Evolutionary conservation across 2,888 invertebrate species (phyloP).

Genomic region (Cacoxenus indagator): DNA sequence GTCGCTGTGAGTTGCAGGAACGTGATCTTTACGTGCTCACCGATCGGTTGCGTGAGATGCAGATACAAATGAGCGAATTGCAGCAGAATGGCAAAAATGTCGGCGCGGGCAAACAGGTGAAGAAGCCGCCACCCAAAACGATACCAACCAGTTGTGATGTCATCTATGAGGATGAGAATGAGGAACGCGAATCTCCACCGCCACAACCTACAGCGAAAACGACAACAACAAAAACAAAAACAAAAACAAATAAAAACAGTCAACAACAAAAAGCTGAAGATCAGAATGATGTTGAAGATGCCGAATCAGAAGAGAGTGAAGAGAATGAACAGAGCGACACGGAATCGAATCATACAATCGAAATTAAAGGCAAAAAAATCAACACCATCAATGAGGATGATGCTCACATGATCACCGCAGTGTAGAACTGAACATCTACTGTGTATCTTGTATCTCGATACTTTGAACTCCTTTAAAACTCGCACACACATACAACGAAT

Average conservation of each 20-base stretch:
- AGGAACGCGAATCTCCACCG: constrained; percentile 64
- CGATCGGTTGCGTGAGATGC: constrained; percentile 74
- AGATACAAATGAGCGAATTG: constrained; percentile 71
- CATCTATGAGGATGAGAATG: constrained; percentile 70
- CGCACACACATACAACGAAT: background rate
- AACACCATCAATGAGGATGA: constrained; percentile 58
- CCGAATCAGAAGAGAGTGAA: constrained; percentile 39
- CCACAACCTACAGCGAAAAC: constrained; percentile 7
- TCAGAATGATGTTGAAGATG: constrained; percentile 34
- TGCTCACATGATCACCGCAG: constrained; percentile 61
- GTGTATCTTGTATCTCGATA: background rate
- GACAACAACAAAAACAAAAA: background rate
- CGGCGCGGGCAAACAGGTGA: constrained; percentile 45
- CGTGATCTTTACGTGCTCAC: constrained; percentile 74
- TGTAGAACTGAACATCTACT: constrained; percentile 49
- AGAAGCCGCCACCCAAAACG: constrained; percentile 68
- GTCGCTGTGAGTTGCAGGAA: constrained; percentile 75
- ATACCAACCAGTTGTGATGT: constrained; percentile 70
- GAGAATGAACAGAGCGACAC: constrained; percentile 47
- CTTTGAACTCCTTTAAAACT: background rate
- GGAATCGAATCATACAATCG: constrained; percentile 52
- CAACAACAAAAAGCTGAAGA: constrained; percentile 22
- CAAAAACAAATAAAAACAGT: background rate
- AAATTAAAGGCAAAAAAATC: constrained; percentile 46
- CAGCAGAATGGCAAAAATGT: constrained; percentile 48